Percentiles rank a stretch among this genome's conserved stretches.
Evolutionary conservation across 1,140 invertebrate genomes (phyloP).

Genomic region (Brachionus koreanus): DNA sequence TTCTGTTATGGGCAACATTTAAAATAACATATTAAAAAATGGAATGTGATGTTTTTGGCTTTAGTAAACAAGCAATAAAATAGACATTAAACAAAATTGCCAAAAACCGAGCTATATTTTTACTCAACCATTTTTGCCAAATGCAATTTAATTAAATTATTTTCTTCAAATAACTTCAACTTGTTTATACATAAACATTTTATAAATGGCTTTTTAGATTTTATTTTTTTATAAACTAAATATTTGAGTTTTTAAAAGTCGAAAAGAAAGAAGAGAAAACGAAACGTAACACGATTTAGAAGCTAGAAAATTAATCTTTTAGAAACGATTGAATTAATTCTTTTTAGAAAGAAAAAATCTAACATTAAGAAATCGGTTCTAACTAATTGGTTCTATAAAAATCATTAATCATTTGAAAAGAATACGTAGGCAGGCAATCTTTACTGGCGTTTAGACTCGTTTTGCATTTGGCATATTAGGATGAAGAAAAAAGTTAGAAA

Average conservation of each 20-base stretch:
- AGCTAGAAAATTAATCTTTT: background rate
- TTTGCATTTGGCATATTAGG: background rate
- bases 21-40: background rate
- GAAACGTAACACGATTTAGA: background rate
- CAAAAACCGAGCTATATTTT: background rate
- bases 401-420: constrained; percentile 26
- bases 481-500: background rate
- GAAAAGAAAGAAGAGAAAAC: background rate
- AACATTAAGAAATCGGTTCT: background rate
- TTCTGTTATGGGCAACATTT: background rate
- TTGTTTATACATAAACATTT: constrained; percentile 6
- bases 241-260: constrained; percentile 7
- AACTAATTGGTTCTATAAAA: constrained; percentile 17
- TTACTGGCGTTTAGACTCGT: background rate
- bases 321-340: background rate
- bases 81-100: constrained; percentile 21
- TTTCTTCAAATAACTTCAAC: background rate
- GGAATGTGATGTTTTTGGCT: constrained; percentile 1
- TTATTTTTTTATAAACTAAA: background rate
- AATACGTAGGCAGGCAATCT: constrained; percentile 10
- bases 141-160: background rate
- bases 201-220: background rate
- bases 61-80: constrained; percentile 12
- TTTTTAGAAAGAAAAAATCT: background rate
- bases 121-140: background rate